These are phyloP conservation scores for Archips xylosteana DNA, from an alignment of 2,888 invertebrate species.

Conservation along the genomic window DNA sequence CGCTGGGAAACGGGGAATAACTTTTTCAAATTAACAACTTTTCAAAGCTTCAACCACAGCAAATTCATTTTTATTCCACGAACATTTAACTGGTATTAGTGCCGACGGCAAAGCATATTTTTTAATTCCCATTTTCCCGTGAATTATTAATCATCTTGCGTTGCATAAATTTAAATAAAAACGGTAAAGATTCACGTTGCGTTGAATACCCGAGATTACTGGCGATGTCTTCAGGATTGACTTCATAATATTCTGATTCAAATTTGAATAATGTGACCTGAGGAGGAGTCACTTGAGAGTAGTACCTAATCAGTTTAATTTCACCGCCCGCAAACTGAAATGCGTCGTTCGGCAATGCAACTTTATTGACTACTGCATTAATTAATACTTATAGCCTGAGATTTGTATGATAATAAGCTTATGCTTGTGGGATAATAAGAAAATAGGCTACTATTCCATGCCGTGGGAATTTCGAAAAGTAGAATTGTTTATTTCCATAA, in stretches of 20 bases:
- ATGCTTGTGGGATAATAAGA: too few relatives aligned
- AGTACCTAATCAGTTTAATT: slow-evolving; percentile 60
- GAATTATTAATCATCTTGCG: slow-evolving; percentile 50
- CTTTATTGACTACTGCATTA: background rate
- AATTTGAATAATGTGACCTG: slow-evolving; percentile 67
- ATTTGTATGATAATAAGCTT: background rate
- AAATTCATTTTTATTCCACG: slow-evolving; percentile 33
- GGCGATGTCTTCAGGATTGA: slow-evolving; percentile 56
- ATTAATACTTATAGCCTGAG: background rate
- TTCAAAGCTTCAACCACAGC: slow-evolving; percentile 27
- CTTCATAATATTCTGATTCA: slow-evolving; percentile 63
- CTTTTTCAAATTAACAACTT: slow-evolving; percentile 32
- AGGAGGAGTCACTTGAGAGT: slow-evolving; percentile 53
- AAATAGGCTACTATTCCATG: too few relatives aligned
- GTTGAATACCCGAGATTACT: slow-evolving; percentile 50
- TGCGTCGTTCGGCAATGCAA: slow-evolving; percentile 18
- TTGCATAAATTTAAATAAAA: slow-evolving; percentile 61
- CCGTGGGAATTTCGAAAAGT: too few relatives aligned
- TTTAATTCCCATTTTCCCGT: slow-evolving; percentile 46
- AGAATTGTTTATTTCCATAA: background rate
- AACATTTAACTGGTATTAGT: slow-evolving; percentile 39
- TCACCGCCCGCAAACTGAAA: slow-evolving; percentile 29
- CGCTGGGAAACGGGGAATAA: slow-evolving; percentile 19
- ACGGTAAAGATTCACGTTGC: slow-evolving; percentile 50
- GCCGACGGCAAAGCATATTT: slow-evolving; percentile 27